Base-by-base conservation (phyloP, 1,140 invertebrate species). In the Drosophila fuyamai region DNA sequence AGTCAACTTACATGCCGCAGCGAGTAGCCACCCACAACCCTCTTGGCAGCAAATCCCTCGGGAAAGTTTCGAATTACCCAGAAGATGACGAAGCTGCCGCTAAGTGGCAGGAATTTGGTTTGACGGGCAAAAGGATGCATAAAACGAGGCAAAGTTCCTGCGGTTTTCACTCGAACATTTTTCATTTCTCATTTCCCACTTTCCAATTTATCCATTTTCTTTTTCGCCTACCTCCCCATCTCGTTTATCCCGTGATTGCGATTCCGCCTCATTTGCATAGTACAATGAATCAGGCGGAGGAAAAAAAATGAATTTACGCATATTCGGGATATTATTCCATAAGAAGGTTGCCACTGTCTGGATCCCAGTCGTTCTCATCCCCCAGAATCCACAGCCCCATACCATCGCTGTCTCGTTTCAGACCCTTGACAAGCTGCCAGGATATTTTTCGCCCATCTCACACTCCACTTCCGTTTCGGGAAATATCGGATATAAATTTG, bases 1-100 rank as follows among this genome's bases (percentile, higher is more conserved):
- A 91, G 89, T 91, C 89, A 91, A 91, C 89, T 91, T 89, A 90
- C 86, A 90, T 91, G 82, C 88, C 89, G 73, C 88, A 86, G 54
- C 38, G 5, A 61, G 71, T 41, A 60, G 60, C 55, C 54, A 44
- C 50, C 79, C 54, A 40, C 56, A 40, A 27, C 36, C 47, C 38
- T 38, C 47, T 38, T 35, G 32, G 44, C 56, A 63, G 9, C 29
- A 32, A 18, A 13, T 40, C 65, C 50, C 44, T 44, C 36, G 58
- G 54, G 55, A 56, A 56, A 68, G 53, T 76, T 68, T 76, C 56
- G 59, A 72, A 72, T 73, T 66, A 77, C 67, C 75, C 12, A 71
- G 44, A 79, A 74, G 65, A 83, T 82, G 79, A 82, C 79, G 79
- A 82, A 74, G 74, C 74, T 73, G 81, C 61, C 76, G 81, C 76